Percentiles rank a stretch among this genome's conserved stretches.
These are phyloP conservation scores for Montipora sp. DNA, from an alignment of 64 coral and sea anemone species.

Conservation along the genomic window DNA sequence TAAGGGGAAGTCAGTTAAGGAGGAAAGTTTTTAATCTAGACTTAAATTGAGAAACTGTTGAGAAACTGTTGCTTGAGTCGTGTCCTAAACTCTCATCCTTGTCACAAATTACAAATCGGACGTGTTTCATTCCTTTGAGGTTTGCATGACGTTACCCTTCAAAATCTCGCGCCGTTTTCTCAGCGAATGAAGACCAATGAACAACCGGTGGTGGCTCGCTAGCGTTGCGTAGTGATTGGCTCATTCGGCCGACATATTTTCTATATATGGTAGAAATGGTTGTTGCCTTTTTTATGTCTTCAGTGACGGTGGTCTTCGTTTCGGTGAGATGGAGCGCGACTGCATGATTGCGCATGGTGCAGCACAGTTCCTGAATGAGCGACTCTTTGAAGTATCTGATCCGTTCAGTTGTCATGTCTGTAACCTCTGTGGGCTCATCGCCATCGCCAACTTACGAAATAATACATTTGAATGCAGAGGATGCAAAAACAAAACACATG, in stretches of 20 bases:
- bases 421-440: constrained; percentile 96
- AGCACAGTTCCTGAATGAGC: constrained; percentile 98
- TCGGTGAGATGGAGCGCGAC: constrained; percentile 99
- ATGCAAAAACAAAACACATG: constrained; percentile 99
- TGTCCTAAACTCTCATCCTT: too few relatives aligned
- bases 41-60: too few relatives aligned
- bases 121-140: too few relatives aligned
- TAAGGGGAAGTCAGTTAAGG: too few relatives aligned
- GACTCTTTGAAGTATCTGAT: constrained; percentile 95
- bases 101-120: too few relatives aligned
- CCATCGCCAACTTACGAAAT: constrained; percentile 94
- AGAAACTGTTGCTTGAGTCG: too few relatives aligned
- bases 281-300: background rate
- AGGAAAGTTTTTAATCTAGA: too few relatives aligned
- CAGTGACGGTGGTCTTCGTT: constrained; percentile 98
- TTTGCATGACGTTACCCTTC: too few relatives aligned
- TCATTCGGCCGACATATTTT: background rate
- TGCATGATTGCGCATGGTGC: constrained; percentile 99
- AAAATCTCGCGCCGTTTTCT: too few relatives aligned
- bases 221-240: background rate
- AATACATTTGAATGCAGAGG: constrained; percentile 97
- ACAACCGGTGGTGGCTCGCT: too few relatives aligned
- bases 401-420: constrained; percentile 93
- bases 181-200: too few relatives aligned
- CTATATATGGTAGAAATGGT: background rate